Conservation (phyloP, 2,797 vertebrate species). For the Cirrhinus molitorella region DNA sequence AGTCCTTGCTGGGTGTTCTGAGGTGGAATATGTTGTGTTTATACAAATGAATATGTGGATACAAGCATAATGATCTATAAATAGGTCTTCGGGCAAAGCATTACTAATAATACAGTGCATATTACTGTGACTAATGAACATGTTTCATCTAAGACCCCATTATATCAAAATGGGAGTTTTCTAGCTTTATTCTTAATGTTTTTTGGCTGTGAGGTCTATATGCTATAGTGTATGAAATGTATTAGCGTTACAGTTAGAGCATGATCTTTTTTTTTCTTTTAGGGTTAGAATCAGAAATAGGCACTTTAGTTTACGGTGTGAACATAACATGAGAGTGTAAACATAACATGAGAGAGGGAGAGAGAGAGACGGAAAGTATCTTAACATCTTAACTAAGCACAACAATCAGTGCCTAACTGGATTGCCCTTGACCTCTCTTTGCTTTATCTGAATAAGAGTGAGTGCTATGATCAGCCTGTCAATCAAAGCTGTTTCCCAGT, state of each 20-base stretch:
- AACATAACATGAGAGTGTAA: not conserved
- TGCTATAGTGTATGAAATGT: no score
- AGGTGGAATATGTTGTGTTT: conserved; percentile 20
- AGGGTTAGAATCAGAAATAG: not conserved
- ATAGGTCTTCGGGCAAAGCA: conserved; percentile 37
- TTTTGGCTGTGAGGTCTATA: not conserved
- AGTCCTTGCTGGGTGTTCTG: conserved; percentile 27
- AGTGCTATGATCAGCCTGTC: conserved; percentile 57
- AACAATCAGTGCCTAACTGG: conserved; percentile 28
- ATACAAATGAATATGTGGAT: conserved; percentile 40
- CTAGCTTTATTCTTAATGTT: not conserved
- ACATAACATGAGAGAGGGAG: no score
- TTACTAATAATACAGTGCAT: conserved; percentile 31
- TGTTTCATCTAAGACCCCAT: conserved; percentile 25
- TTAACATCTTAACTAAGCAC: not conserved
- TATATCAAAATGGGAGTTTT: conserved; percentile 3
- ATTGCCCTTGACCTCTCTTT: conserved; percentile 22
- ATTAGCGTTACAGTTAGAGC: no score
- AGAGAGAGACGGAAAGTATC: not conserved
- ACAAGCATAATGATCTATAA: conserved; percentile 29
- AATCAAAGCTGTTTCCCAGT: conserved; percentile 45
- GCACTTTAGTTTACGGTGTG: not conserved
- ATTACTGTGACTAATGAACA: conserved; percentile 33
- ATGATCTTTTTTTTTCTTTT: no score
- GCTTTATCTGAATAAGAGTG: conserved; percentile 18